Evolutionary conservation across 1,140 invertebrate species (phyloP).

Genomic region (Sogatella furcifera): DNA sequence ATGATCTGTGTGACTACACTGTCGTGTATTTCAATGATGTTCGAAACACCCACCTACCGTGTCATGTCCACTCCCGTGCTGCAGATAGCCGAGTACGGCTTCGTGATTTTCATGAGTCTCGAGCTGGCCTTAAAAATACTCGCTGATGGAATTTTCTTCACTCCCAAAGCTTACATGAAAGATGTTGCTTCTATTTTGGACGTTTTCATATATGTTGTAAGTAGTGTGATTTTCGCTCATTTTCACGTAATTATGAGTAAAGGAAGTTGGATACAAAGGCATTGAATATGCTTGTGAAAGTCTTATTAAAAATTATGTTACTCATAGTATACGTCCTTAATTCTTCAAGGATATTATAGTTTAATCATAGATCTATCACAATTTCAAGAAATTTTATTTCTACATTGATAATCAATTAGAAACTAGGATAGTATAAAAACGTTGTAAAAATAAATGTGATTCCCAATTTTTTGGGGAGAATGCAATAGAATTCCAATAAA

Average conservation of each 20-base stretch:
- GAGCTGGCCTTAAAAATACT: slow-evolving; percentile 92
- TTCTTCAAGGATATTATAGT: too few species aligned
- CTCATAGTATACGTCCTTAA: too few species aligned
- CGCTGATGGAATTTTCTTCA: slow-evolving; percentile 97
- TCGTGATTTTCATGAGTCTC: slow-evolving; percentile 96
- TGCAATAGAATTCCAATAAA: too few species aligned
- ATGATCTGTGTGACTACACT: slow-evolving; percentile 98
- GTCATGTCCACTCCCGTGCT: slow-evolving; percentile 75
- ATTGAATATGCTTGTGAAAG: too few species aligned
- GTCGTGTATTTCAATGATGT: slow-evolving; percentile 98
- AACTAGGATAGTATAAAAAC: too few species aligned
- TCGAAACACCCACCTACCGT: slow-evolving; percentile 84
- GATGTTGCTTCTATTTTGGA: slow-evolving; percentile 94
- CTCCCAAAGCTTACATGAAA: slow-evolving; percentile 96
- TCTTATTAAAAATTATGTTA: too few species aligned
- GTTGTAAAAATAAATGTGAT: too few species aligned
- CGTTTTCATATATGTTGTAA: slow-evolving; percentile 94
- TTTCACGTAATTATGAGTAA: not conserved
- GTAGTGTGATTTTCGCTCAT: slow-evolving; percentile 25
- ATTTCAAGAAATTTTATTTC: too few species aligned
- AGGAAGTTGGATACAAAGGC: not conserved
- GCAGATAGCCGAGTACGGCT: slow-evolving; percentile 94
- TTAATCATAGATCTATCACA: too few species aligned
- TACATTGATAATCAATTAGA: too few species aligned
- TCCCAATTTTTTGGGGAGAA: too few species aligned